Evolutionary conservation across 2,113 vertebrate genomes (phyloP), one percentile per base, ranked within the genome.

Genomic region (Perognathus longimembris): DNA sequence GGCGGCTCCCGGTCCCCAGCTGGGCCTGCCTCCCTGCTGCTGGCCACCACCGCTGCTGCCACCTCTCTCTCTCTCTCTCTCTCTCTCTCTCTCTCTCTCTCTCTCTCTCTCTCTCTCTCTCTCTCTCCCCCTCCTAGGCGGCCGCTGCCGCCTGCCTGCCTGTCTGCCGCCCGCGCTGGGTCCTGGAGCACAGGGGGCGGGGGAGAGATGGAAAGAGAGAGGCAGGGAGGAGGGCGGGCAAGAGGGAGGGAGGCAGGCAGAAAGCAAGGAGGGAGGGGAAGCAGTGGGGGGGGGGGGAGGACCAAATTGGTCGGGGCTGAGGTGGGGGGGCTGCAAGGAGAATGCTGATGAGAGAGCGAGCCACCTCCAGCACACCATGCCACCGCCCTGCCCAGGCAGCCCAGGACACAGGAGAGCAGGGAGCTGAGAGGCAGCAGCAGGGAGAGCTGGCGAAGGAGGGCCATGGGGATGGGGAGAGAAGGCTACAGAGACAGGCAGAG

Each of bases 261-360:
- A 85, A 70, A 91, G 92, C 75, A 18, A 42, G 24, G 73, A 94
- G 92, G 89, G 91, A 90, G 92, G 79, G 85, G 92, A 83, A 70
- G 24, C 66, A 26, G 17, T 54, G 50, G 14, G 78, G 45, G 89
- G 76, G 59, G 80, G 93, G 91, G 93, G 93, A 78, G 92, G 75
- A 73, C 50, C 17, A 87, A 93, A 96, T 95, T 95, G 96, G 96
- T 91, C n/a, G 74, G 77, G 90, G 66, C 61, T 79, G 78, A 91
- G 94, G 95, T 45, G 94, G 84, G 95, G 95, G 69, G 40, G 50
- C 42, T 54, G 30, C 66, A 75, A 95, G 90, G 90, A 94, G 97
- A 97, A 97, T 96, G 93, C 93, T 95, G 94, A 97, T 97, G 97
- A 96, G 95, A 90, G 90, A 89, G 85, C 96, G 96, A 80, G 79